phyloP scores from a whole-genome alignment of 2,113 vertebrate species.

The Gasterosteus nipponicus region DNA sequence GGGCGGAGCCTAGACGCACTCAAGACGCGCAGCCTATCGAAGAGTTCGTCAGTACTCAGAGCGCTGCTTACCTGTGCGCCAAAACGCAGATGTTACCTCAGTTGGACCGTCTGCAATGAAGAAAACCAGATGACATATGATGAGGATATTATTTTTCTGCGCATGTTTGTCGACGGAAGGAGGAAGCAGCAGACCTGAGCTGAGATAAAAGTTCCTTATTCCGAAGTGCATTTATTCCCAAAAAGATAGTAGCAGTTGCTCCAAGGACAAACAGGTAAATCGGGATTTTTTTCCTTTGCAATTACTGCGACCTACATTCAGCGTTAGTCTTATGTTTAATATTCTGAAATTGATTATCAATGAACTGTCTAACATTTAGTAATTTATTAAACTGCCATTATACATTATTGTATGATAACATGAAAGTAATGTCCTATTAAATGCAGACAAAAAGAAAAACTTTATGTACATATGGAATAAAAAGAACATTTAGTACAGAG shows the following conservation, averaged over 20 bases:
- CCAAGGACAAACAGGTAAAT: slow-evolving; percentile 59
- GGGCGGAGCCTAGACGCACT: slow-evolving; percentile 61
- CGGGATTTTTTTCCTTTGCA: not conserved
- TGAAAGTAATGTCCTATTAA: not conserved
- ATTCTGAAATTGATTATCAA: not conserved
- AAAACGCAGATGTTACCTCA: slow-evolving; percentile 13
- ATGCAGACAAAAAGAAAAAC: not conserved
- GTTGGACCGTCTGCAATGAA: slow-evolving; percentile 48
- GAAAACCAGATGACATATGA: slow-evolving; percentile 27
- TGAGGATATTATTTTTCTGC: slow-evolving; percentile 64
- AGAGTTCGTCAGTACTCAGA: slow-evolving; percentile 43
- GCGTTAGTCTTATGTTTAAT: not conserved
- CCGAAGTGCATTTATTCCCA: not conserved
- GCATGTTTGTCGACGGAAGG: slow-evolving; percentile 27
- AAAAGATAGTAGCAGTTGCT: slow-evolving; percentile 17
- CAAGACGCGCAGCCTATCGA: slow-evolving; percentile 53
- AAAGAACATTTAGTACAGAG: not conserved
- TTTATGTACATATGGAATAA: not conserved
- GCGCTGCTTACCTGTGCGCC: slow-evolving; percentile 54
- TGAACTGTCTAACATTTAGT: not conserved
- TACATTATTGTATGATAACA: not conserved
- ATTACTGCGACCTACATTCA: not conserved
- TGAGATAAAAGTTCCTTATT: not conserved
- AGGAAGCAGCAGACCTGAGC: slow-evolving; percentile 24
- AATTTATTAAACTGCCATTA: not conserved